Conservation (phyloP, 1,140 invertebrate species). For the Ceratina japonica region DNA sequence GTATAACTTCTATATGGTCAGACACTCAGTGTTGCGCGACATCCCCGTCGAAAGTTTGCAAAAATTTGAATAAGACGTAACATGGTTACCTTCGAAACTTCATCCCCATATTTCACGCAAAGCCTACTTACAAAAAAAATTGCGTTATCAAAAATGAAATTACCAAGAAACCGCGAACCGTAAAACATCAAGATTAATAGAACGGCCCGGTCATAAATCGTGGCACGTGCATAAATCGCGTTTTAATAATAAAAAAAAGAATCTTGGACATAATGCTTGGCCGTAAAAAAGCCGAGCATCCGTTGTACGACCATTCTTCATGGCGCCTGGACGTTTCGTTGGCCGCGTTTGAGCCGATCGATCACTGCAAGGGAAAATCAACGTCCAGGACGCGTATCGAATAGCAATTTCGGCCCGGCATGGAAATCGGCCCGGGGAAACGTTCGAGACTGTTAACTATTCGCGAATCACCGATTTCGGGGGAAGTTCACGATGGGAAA, state of each 20-base stretch:
- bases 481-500: too few species aligned
- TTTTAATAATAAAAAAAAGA: background rate
- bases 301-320: constrained; percentile 4
- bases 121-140: background rate
- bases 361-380: constrained; percentile 5
- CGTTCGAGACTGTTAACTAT: background rate
- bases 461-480: background rate
- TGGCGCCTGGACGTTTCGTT: background rate
- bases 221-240: background rate
- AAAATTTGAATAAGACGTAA: too few species aligned
- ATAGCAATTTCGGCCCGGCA: background rate
- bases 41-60: too few species aligned
- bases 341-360: constrained; percentile 3
- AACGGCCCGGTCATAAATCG: background rate
- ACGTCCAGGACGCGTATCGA: background rate
- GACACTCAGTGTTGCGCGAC: background rate
- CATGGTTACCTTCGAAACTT: too few species aligned
- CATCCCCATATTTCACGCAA: background rate
- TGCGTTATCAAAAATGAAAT: background rate
- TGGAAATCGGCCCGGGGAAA: background rate
- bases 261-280: background rate
- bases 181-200: background rate
- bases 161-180: background rate
- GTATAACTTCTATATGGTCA: background rate
- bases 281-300: background rate